phyloP scores from a whole-genome alignment of 2,113 vertebrate genomes.

The Sterna hirundo region DNA sequence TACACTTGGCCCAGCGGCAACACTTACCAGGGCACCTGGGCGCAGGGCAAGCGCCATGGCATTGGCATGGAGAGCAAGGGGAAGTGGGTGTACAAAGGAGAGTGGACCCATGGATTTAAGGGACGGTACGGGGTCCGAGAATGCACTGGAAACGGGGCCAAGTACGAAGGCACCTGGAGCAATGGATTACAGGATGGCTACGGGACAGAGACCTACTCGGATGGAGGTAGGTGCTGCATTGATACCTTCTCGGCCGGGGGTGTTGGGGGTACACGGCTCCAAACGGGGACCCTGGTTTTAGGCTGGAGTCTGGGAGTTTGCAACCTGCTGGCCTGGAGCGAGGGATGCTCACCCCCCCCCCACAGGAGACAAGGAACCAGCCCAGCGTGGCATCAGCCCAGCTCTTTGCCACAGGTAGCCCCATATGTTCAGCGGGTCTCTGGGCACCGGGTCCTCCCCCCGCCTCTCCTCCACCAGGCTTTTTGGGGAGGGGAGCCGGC shows the following conservation, averaged over 20 bases:
- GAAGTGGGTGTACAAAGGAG: conserved; percentile 98
- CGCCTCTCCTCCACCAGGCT: rapidly evolving
- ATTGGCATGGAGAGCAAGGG: conserved; percentile 97
- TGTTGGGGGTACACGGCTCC: neutral
- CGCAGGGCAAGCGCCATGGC: conserved; percentile 97
- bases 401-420: conserved; percentile 67
- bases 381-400: neutral
- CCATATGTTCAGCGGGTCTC: neutral
- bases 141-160: conserved; percentile 92
- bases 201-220: conserved; percentile 97
- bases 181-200: conserved; percentile 98
- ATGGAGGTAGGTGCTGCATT: conserved; percentile 87
- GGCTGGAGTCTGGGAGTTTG: neutral
- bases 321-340: neutral
- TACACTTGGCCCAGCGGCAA: conserved; percentile 99
- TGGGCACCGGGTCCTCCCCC: neutral
- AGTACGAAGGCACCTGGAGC: conserved; percentile 98
- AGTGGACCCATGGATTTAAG: conserved; percentile 99
- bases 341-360: neutral
- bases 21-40: conserved; percentile 98
- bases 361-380: neutral
- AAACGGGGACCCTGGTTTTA: rapidly evolving
- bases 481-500: neutral
- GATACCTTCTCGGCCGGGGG: neutral
- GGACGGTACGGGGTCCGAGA: conserved; percentile 96